These are phyloP conservation scores for Drosophila neocordata DNA, from an alignment of 1,140 invertebrate genomes.

Conservation along the genomic window DNA sequence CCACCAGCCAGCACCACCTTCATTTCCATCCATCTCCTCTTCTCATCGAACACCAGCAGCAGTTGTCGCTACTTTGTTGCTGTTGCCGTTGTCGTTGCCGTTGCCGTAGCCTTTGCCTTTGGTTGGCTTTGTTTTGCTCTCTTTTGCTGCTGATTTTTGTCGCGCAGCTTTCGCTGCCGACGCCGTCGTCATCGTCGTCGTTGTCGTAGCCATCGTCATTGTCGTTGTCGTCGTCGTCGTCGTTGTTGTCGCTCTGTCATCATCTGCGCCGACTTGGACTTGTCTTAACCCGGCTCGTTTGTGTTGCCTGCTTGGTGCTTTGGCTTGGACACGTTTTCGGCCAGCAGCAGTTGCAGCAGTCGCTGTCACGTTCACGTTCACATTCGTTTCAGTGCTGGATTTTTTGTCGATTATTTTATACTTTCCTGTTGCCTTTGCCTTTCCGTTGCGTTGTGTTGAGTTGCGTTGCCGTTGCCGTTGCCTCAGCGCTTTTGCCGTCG, in stretches of 20 bases:
- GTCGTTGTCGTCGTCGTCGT: not conserved
- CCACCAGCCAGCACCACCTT: not conserved
- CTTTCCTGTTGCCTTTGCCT: not conserved
- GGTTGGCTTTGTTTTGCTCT: slow-evolving; percentile 13
- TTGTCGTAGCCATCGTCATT: not conserved
- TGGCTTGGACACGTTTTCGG: slow-evolving; percentile 68
- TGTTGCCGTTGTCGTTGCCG: slow-evolving; percentile 34
- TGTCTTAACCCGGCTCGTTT: slow-evolving; percentile 64
- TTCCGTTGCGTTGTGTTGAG: not conserved
- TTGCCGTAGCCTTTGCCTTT: slow-evolving; percentile 24
- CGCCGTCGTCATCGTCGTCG: slow-evolving; percentile 13
- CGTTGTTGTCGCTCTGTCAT: slow-evolving; percentile 32
- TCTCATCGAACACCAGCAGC: not conserved
- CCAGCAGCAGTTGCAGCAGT: slow-evolving; percentile 53
- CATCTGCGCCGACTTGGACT: slow-evolving; percentile 51
- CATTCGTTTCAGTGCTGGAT: slow-evolving; percentile 7
- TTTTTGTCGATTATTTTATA: slow-evolving; percentile 4
- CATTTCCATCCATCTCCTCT: not conserved
- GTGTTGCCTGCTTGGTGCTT: slow-evolving; percentile 67
- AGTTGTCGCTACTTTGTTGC: slow-evolving; percentile 44
- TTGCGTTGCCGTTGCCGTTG: not conserved
- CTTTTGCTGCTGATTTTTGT: slow-evolving; percentile 44
- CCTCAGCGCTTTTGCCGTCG: not conserved
- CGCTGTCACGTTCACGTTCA: slow-evolving; percentile 44
- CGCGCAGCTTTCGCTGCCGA: slow-evolving; percentile 36